A percentile compares a stretch with the other conserved stretches of the same genome.
Evolutionary conservation across 2,888 invertebrate species (phyloP).

Genomic region (Tolmerus cingulatus): DNA sequence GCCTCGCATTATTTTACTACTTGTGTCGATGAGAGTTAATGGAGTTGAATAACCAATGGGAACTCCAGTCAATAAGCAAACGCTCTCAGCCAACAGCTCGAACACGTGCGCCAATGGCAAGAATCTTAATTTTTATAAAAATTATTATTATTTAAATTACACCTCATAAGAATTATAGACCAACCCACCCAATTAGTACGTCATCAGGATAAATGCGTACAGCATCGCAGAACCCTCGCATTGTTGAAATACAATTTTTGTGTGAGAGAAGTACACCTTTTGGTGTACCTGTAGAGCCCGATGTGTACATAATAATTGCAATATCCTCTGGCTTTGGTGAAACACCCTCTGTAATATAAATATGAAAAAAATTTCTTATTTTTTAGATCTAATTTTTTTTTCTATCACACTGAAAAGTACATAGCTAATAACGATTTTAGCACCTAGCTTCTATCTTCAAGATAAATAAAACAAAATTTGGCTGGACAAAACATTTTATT

Average conservation of each 20-base stretch:
- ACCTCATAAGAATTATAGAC: background rate
- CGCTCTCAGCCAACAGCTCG: constrained; percentile 90
- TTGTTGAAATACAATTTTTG: constrained; percentile 80
- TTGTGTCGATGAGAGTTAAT: constrained; percentile 88
- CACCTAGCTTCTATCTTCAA: too few relatives aligned
- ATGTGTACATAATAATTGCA: constrained; percentile 99
- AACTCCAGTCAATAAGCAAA: constrained; percentile 84
- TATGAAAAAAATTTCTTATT: too few relatives aligned
- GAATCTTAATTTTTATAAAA: constrained; percentile 67
- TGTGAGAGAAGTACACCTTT: constrained; percentile 89
- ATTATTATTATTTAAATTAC: background rate
- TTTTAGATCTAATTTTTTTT: too few relatives aligned
- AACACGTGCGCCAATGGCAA: constrained; percentile 97
- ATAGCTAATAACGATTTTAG: too few relatives aligned
- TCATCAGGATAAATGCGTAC: constrained; percentile 78
- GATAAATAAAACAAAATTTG: background rate
- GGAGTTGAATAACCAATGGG: constrained; percentile 97
- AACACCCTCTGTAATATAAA: constrained; percentile 65
- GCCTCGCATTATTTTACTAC: constrained; percentile 95
- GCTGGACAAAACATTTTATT: too few relatives aligned
- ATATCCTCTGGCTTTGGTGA: constrained; percentile 78
- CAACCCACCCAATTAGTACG: constrained; percentile 76
- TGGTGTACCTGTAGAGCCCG: constrained; percentile 95
- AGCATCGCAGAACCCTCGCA: constrained; percentile 82
- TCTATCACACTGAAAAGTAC: too few relatives aligned